phyloP scores from a whole-genome alignment of 2,888 invertebrate species.

The Patella pellucida region DNA sequence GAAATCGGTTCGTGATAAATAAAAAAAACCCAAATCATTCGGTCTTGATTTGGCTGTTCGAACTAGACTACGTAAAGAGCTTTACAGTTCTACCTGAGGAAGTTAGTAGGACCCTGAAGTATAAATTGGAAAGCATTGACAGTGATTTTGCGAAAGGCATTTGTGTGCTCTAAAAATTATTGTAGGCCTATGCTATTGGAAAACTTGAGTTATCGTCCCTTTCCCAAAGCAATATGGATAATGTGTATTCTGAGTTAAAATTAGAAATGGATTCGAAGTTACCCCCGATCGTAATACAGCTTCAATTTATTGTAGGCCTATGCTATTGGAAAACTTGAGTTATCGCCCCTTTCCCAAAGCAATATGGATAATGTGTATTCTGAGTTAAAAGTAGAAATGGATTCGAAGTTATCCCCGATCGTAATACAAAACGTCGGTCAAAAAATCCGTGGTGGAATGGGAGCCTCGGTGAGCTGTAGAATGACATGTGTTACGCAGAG shows the following conservation, averaged over 20 bases:
- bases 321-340: not conserved
- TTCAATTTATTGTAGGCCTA: too few species aligned
- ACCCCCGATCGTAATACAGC: too few species aligned
- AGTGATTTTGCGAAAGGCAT: not conserved
- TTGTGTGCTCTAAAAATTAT: not conserved
- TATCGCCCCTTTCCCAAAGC: not conserved
- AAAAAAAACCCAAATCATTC: not conserved
- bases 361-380: not conserved
- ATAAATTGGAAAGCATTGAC: not conserved
- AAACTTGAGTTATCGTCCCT: not conserved
- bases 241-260: not conserved
- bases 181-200: not conserved
- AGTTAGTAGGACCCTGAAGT: not conserved
- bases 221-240: not conserved
- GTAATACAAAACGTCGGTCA: not conserved
- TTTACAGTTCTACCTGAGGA: not conserved
- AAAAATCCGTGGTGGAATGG: conserved; percentile 2
- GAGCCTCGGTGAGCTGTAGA: not conserved
- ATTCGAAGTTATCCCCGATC: not conserved
- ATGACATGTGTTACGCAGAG: not conserved
- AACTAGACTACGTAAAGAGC: not conserved
- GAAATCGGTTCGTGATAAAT: not conserved
- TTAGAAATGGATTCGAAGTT: too few species aligned
- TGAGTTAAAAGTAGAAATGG: not conserved
- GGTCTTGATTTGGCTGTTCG: not conserved